phyloP scores from a whole-genome alignment of 2,797 vertebrate species.

The Malacoctenus gilli region DNA sequence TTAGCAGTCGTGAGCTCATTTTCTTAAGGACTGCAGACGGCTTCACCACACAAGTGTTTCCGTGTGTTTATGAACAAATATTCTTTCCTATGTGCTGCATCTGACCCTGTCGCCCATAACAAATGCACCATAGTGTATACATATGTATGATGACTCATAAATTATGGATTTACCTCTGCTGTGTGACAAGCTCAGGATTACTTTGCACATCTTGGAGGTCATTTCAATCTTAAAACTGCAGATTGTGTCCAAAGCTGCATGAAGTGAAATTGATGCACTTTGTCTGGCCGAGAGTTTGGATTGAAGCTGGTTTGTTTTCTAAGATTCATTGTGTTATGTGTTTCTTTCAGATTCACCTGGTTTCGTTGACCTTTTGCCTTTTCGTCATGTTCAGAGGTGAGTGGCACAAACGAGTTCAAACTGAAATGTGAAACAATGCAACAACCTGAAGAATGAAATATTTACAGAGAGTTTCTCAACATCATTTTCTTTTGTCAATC shows the following conservation, averaged over 20 bases:
- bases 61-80: conserved; percentile 9
- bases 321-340: too few species aligned
- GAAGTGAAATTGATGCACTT: background rate
- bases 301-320: background rate
- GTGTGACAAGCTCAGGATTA: background rate
- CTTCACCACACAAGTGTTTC: background rate
- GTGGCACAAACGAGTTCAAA: too few species aligned
- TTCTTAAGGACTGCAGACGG: conserved; percentile 1
- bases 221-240: background rate
- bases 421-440: too few species aligned
- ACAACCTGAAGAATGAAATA: too few species aligned
- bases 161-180: background rate
- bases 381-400: conserved; percentile 68
- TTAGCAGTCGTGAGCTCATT: too few species aligned
- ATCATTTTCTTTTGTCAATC: too few species aligned
- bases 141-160: background rate
- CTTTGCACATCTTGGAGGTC: background rate
- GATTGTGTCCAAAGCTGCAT: background rate
- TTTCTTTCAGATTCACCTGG: conserved; percentile 71
- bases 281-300: background rate
- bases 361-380: conserved; percentile 44
- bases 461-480: too few species aligned
- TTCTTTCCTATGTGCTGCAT: conserved; percentile 8
- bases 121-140: background rate
- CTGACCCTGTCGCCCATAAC: conserved; percentile 3